phyloP scores from a whole-genome alignment of 2,113 vertebrate genomes.

The Alexandromys fortis region DNA sequence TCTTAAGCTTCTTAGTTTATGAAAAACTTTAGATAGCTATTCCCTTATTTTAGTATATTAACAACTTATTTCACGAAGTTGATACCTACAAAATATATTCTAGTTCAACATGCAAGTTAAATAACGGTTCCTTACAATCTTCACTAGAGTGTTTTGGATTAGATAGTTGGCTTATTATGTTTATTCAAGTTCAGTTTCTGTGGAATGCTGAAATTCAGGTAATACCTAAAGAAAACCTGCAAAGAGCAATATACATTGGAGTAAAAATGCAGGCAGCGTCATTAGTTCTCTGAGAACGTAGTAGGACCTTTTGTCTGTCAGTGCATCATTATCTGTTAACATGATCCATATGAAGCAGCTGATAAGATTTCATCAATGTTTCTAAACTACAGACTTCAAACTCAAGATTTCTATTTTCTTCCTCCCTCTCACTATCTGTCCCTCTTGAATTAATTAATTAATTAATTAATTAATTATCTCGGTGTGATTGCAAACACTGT shows the following conservation, averaged over 20 bases:
- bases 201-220: background rate
- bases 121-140: background rate
- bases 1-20: background rate
- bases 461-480: background rate
- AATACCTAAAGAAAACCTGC: background rate
- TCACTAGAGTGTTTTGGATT: background rate
- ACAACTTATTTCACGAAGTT: background rate
- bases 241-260: background rate
- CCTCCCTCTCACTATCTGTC: background rate
- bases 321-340: background rate
- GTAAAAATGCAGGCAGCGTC: background rate
- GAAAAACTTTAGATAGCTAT: background rate
- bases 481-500: background rate
- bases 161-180: background rate
- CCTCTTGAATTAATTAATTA: too few relatives aligned
- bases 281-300: background rate
- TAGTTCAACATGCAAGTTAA: background rate
- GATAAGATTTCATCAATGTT: background rate
- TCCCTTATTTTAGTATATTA: background rate
- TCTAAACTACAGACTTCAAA: too few relatives aligned
- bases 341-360: background rate
- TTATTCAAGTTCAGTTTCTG: too few relatives aligned
- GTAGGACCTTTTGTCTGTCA: too few relatives aligned
- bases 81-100: background rate
- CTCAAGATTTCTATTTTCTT: background rate